Evolutionary conservation across 2,113 vertebrate genomes (phyloP), one percentile per base, ranked within the genome.

Genomic region (Hippocampus comes): DNA sequence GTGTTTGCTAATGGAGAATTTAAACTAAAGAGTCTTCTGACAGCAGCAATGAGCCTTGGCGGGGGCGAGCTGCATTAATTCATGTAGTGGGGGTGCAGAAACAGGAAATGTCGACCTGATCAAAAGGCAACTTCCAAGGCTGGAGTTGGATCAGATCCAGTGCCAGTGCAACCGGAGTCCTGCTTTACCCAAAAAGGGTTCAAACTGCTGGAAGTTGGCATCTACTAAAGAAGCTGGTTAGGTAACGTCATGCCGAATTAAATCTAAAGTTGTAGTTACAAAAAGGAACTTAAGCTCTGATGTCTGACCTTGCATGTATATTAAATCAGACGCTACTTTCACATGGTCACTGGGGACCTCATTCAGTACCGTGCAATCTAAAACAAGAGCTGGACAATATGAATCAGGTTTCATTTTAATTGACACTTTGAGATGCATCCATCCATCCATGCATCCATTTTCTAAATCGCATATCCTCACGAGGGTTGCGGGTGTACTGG

Each of bases 61-160:
- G 51, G 74, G 74, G 81, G 77, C 77, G 11, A 73, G 72, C 76
- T 76, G 74, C 69, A 77, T 79, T 81, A 83, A 85, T 83, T 78
- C 72, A 79, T 67, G 64, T 42, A 76, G 65, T 70, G 56, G 30
- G n/a, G 14, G n/a, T 14, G 46, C 78, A 79, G 68, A 38, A 67
- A 64, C 61, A 60, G 59, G 64, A 63, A 55, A 63, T 70, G 71
- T 66, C 34, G 68, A 64, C 18, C 7, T 71, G 73, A 90, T 90
- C 84, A 89, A 88, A 86, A 81, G 64, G 63, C 77, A 59, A 81
- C 82, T 83, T 88, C 78, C 85, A 79, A 76, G 34, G 7, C 25
- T 55, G 41, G 53, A 71, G 12, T 34, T 79, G 80, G 78, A 77
- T n/a, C 42, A 1, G 43, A 17, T 66, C 83, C 85, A 79, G 68